Conservation (phyloP, 2,113 vertebrate species). For the Dromas ardeola region DNA sequence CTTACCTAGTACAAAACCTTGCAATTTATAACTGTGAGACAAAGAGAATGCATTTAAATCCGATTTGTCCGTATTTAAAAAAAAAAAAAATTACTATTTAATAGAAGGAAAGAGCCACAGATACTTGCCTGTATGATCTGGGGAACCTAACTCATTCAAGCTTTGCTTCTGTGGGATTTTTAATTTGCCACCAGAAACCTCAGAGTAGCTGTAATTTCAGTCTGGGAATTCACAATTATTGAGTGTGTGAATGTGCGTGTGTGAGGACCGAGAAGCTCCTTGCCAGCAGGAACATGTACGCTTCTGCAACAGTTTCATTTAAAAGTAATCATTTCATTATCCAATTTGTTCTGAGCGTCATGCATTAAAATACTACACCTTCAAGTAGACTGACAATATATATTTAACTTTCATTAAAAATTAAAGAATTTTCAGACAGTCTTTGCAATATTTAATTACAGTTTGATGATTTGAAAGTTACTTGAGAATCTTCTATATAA, state of each 20-base stretch:
- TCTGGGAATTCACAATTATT: conserved; percentile 47
- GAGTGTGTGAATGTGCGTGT: not conserved
- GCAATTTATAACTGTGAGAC: not conserved
- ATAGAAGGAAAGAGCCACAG: not conserved
- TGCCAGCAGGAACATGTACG: conserved; percentile 43
- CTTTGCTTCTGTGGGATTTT: conserved; percentile 53
- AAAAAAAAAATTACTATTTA: no score
- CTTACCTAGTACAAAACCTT: not conserved
- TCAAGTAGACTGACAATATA: conserved; percentile 55
- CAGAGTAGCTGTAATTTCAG: conserved; percentile 54
- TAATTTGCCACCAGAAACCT: conserved; percentile 57
- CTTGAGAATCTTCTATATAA: conserved; percentile 63
- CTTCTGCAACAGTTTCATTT: conserved; percentile 64
- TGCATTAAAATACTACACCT: conserved; percentile 64
- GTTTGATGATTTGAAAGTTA: conserved; percentile 65
- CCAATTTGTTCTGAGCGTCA: conserved; percentile 60
- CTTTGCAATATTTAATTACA: conserved; percentile 72
- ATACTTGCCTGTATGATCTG: not conserved
- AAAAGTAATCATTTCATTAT: conserved; percentile 64
- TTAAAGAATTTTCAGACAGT: conserved; percentile 67
- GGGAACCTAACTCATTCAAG: conserved; percentile 9
- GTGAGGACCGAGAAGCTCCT: not conserved
- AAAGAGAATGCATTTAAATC: conserved; percentile 9
- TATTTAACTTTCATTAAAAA: conserved; percentile 72
- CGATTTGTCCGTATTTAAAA: not conserved